Conservation (phyloP, 2,797 vertebrate genomes). For the Gymnothorax javanicus region DNA sequence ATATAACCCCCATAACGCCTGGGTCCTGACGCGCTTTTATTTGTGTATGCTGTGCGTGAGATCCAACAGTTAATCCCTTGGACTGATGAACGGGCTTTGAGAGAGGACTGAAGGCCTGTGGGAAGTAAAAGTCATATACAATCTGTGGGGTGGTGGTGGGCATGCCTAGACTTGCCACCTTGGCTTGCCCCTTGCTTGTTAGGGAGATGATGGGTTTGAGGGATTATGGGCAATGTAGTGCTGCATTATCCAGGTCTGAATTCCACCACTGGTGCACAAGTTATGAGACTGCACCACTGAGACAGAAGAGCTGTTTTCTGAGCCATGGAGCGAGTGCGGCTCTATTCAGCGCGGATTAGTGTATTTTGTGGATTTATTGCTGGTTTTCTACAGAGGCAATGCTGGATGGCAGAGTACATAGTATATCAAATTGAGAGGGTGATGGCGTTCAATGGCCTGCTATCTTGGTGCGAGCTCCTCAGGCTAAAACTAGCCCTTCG, state of each 20-base stretch:
- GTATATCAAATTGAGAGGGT: background rate
- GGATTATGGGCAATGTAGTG: conserved; percentile 12
- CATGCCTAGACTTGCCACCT: background rate
- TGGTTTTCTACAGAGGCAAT: background rate
- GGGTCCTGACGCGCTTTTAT: background rate
- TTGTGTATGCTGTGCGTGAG: background rate
- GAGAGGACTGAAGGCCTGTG: background rate
- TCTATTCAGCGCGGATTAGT: background rate
- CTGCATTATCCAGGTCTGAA: conserved; percentile 10
- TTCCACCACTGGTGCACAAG: background rate
- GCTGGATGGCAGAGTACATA: background rate
- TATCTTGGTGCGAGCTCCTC: background rate
- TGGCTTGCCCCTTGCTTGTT: background rate
- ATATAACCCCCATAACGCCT: background rate
- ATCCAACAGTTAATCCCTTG: conserved; percentile 16
- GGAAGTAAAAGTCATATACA: conserved; percentile 6
- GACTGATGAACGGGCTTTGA: background rate
- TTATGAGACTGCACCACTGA: background rate
- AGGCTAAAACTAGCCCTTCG: background rate
- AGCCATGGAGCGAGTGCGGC: background rate
- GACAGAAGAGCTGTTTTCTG: background rate
- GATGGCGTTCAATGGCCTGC: background rate
- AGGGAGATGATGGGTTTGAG: background rate
- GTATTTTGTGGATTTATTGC: background rate
- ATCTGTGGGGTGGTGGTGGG: background rate